Conservation (phyloP, 2,113 vertebrate genomes). For the Scalopus aquaticus region DNA sequence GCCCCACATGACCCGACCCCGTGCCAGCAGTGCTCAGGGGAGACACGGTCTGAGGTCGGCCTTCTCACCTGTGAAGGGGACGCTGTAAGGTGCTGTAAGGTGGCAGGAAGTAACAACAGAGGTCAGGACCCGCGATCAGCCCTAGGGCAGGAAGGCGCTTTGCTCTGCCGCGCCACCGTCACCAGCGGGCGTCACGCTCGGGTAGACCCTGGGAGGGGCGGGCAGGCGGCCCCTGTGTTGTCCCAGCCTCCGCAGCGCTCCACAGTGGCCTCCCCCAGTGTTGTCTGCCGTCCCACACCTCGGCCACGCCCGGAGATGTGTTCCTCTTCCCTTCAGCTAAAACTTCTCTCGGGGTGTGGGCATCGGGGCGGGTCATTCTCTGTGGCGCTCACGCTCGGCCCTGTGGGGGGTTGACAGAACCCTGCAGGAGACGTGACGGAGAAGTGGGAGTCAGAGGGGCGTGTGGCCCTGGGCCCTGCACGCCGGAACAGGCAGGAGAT, state of each 20-base stretch:
- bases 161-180: not conserved
- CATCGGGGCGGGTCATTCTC: too few species aligned
- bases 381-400: not conserved
- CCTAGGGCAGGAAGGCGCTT: not conserved
- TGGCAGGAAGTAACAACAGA: not conserved
- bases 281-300: too few species aligned
- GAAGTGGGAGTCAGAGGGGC: not conserved
- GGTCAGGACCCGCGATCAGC: accelerated
- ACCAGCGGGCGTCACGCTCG: accelerated
- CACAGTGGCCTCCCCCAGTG: not conserved
- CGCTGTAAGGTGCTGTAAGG: not conserved
- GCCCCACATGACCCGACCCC: not conserved
- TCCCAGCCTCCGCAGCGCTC: too few species aligned
- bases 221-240: not conserved
- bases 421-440: not conserved
- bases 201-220: not conserved
- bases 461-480: not conserved
- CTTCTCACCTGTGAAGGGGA: not conserved
- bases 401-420: too few species aligned
- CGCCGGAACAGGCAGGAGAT: not conserved
- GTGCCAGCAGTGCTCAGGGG: not conserved
- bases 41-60: too few species aligned
- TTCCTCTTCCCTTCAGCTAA: too few species aligned
- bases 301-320: too few species aligned
- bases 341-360: too few species aligned